phyloP scores from a whole-genome alignment of 2,113 vertebrate genomes.

The Athene cunicularia region DNA sequence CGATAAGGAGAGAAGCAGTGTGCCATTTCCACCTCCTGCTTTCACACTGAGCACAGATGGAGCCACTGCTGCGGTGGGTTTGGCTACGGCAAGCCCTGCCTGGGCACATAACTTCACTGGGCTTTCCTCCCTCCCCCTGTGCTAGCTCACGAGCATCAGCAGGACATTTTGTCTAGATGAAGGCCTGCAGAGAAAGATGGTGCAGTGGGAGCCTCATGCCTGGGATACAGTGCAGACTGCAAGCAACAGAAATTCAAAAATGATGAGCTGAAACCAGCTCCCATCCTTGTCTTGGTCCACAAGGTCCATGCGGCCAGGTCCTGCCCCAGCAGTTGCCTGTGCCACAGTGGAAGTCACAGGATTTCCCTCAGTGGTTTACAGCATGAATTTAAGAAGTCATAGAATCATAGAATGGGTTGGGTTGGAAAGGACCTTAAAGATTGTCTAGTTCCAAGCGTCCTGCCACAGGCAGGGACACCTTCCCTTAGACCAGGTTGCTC shows the following conservation, averaged over 20 bases:
- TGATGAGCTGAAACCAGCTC: not conserved
- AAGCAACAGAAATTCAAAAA: not conserved
- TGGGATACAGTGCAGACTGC: not conserved
- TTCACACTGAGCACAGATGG: not conserved
- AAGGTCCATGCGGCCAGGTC: rapidly evolving
- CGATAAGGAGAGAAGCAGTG: rapidly evolving
- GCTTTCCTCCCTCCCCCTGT: not conserved
- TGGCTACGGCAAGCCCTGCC: not conserved
- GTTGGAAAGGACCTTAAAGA: too few relatives aligned
- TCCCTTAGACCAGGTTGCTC: too few relatives aligned
- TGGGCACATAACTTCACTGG: rapidly evolving
- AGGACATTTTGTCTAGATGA: not conserved
- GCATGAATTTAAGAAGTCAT: not conserved
- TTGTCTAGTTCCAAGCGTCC: too few relatives aligned
- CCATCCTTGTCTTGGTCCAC: not conserved
- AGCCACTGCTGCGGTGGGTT: rapidly evolving
- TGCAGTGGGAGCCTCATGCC: not conserved
- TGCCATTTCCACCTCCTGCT: not conserved
- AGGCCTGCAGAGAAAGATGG: not conserved
- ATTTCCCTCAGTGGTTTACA: not conserved
- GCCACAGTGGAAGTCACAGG: not conserved
- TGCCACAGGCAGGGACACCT: too few relatives aligned
- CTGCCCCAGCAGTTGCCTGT: not conserved
- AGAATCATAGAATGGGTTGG: too few relatives aligned
- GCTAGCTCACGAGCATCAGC: not conserved